Base-by-base conservation (phyloP, 2,888 invertebrate genomes). In the Malthinus flaveolus region DNA sequence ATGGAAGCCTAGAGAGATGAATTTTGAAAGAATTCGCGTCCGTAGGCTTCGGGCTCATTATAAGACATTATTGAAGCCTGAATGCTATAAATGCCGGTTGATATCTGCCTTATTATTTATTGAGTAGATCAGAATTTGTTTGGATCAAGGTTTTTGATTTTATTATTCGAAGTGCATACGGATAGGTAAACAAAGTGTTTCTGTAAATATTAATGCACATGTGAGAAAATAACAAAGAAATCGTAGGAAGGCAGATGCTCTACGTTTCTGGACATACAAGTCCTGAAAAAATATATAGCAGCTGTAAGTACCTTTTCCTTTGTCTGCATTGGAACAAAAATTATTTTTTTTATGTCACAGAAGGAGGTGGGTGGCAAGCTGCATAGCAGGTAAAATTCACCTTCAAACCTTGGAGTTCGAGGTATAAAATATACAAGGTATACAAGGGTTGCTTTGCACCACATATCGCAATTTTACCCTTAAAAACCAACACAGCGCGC, bases 351-450 rank as follows among this genome's bases (percentile, higher is more conserved):
- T 54, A 55, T 52, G 58, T 23, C 36, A 59, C 44, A 56, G 66
- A 63, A 54, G 66, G 65, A 65, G 66, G 73, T 70, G 73, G 73
- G 71, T 71, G 73, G 72, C 71, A 69, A 68, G 71, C 68, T 71
- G 72, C 67, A 69, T 57, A 58, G 70, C 70, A 68, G 68, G 68
- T 68, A 68, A 63, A 63, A 64, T 65, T 65, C 66, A 66, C 67
- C 65, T 66, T 66, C 52, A 62, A 45, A 55, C 67, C 65, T 66
- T 66, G 50, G 61, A 45, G 52, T 36, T 37, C 49, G 59, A 56
- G 47, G 42, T 61, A 56, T 52, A 53, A 50, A 23, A 23, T 23
- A 23, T 48, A 54, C 48, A 47, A 53, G 61, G 59, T 23, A 23
- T 48, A 54, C 48, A 47, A 53, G 61, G 59, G 61, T 56, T 61